These are phyloP conservation scores for Hozukius guyotensis DNA, from an alignment of 2,797 vertebrate species.

Conservation along the genomic window DNA sequence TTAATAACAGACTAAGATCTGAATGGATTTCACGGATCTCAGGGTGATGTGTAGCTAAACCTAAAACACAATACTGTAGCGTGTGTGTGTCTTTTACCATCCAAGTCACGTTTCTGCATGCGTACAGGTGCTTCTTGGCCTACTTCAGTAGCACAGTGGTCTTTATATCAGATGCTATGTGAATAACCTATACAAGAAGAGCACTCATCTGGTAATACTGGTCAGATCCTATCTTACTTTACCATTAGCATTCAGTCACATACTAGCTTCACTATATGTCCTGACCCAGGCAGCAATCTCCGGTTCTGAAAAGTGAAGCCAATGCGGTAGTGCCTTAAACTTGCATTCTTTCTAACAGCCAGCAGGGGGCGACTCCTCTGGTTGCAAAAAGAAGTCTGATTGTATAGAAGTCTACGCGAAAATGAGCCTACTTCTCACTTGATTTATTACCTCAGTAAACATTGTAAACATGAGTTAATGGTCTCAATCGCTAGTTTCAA, in stretches of 20 bases:
- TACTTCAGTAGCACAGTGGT: conserved; percentile 28
- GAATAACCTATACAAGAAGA: not conserved
- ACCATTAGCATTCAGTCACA: not conserved
- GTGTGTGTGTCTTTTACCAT: not conserved
- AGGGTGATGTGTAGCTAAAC: not conserved
- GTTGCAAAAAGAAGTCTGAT: too few relatives aligned
- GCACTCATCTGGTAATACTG: not conserved
- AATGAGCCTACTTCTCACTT: too few relatives aligned
- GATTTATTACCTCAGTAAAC: too few relatives aligned
- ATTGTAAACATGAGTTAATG: too few relatives aligned
- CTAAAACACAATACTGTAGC: not conserved
- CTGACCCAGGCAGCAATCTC: not conserved
- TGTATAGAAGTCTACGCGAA: too few relatives aligned
- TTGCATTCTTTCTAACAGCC: too few relatives aligned
- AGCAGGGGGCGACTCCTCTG: too few relatives aligned
- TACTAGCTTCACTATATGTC: not conserved
- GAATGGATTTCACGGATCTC: not conserved
- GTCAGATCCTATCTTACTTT: not conserved
- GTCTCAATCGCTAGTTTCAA: fast-evolving
- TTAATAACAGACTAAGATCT: not conserved
- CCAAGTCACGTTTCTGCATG: conserved; percentile 12
- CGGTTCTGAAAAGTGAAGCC: too few relatives aligned
- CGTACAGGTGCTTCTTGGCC: conserved; percentile 13
- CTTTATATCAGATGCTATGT: conserved; percentile 19
- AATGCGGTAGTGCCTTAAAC: too few relatives aligned